Evolutionary conservation across 2,888 invertebrate species (phyloP), one percentile per base, ranked within the genome.

Genomic region (Netelia melanura): DNA sequence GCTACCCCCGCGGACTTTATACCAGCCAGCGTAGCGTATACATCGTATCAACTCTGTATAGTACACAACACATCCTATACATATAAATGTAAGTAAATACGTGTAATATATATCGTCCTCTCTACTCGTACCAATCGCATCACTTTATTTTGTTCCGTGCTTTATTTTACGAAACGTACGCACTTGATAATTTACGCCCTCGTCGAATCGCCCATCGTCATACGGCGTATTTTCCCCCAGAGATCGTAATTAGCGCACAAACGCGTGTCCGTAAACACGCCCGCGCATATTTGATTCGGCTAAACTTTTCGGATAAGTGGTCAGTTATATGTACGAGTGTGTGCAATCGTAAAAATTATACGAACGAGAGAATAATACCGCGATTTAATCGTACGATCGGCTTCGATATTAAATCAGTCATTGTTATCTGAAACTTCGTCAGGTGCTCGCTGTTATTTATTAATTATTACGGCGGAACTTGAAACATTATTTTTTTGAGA

Each of bases 161-260:
- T 77, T 76, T 52, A 56, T 84, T 72, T 68, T 67, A 17, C n/a
- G 61, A 68, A 78, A 72, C 54, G 56, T 48, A 52, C 56, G 64
- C 81, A 77, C 54, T 68, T 48, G 9, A 77, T 77, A 68, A 58
- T 68, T 81, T 56, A 67, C 65, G 52, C 72, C 72, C 62, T 44
- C 72, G 77, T 74, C 64, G 74, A 84, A 84, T 84, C 81, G 77
- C 84, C 64, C 54, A 30, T 68, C 61, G 76, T 71, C 77, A 81
- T 72, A 74, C 30, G 3, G 30, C 3, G 21, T 74, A 58, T 78
- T 84, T 70, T 72, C 80, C 38, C 21, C 38, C n/a, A 75, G 21
- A 23, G 81, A 81, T 74, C 48, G 64, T 84, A 64, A 68, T 80
- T 67, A 68, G 48, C 14, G 14, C 48, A 48, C 48, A 48, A 48